Evolutionary conservation across 2,888 invertebrate genomes (phyloP), one percentile per base, ranked within the genome.

Genomic region (Aphelenchoides bicaudatus): DNA sequence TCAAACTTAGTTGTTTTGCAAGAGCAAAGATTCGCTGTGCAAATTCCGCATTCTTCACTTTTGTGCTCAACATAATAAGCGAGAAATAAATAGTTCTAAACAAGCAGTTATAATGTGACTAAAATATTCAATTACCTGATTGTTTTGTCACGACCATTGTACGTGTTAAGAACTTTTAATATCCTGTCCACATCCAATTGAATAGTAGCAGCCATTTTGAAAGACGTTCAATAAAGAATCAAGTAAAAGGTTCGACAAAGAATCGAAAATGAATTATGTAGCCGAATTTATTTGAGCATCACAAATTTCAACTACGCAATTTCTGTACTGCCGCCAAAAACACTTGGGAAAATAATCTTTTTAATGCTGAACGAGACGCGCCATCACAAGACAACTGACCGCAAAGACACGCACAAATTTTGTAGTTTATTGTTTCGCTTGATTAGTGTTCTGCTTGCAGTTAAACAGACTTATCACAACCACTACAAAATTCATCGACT

Each of bases 1-100:
- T 62, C 2, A 61, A 43, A 43, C 69, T 67, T 19, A 72, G 39
- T 46, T 72, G 71, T 46, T 72, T 72, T 3, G 72, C 71, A 16
- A 71, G 49, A 1, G 65, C 69, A 31, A 72, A 19, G 10, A 57
- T 5, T 23, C 52, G 30, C 21, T 61, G 19, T 4, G 62, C 56
- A n/a, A 23, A 30, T 19, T 62, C 55, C 1, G 31, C 37, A 19
- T 55, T 31, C 13, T 29, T 47, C 4, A 60, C 27, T 31, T 62
- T 62, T 30, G 61, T 61, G 1, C 59, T 54, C 16, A 39, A 34
- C 39, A 62, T 19, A 13, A 61, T 34, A 3, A 61, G 51, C 1
- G 49, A 21, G 38, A 62, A 61, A 46, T 62, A 61, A 30, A 58
- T 23, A 28, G 47, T 47, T 63, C 61, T 63, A 48, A 59, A 59